Conservation (phyloP, 2,797 vertebrate species). For the Eulemur rubriventer region DNA sequence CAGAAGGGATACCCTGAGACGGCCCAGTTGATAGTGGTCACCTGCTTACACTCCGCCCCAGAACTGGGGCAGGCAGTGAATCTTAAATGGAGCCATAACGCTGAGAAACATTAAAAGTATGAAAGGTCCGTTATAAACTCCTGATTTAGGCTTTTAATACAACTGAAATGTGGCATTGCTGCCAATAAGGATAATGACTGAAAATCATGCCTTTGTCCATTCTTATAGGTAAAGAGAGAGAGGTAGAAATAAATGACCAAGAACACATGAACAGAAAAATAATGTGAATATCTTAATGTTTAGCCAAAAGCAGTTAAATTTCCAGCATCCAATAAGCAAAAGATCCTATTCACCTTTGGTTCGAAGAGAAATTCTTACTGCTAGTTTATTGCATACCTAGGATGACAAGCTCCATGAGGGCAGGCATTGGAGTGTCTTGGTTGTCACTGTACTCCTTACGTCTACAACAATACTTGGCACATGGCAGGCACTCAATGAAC, state of each 20-base stretch:
- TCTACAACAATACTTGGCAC: neutral
- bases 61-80: slow-evolving; percentile 8
- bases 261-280: slow-evolving; percentile 64
- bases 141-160: slow-evolving; percentile 76
- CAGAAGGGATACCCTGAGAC: slow-evolving; percentile 55
- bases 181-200: slow-evolving; percentile 62
- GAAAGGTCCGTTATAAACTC: slow-evolving; percentile 79
- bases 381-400: neutral
- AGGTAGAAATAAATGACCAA: slow-evolving; percentile 23
- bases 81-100: neutral
- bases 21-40: slow-evolving; percentile 64
- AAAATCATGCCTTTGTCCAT: slow-evolving; percentile 74
- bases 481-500: neutral
- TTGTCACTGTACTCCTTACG: neutral
- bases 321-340: neutral
- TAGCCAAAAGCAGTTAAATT: neutral
- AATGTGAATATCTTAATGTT: slow-evolving; percentile 21
- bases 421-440: neutral
- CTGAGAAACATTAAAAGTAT: slow-evolving; percentile 71
- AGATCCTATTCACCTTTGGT: neutral
- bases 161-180: slow-evolving; percentile 65
- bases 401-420: neutral
- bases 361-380: neutral
- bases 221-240: slow-evolving; percentile 19
- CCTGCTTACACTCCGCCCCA: slow-evolving; percentile 65